Evolutionary conservation across 2,797 vertebrate species (phyloP), one percentile per base, ranked within the genome.

Genomic region (Kryptolebias ocellatus): DNA sequence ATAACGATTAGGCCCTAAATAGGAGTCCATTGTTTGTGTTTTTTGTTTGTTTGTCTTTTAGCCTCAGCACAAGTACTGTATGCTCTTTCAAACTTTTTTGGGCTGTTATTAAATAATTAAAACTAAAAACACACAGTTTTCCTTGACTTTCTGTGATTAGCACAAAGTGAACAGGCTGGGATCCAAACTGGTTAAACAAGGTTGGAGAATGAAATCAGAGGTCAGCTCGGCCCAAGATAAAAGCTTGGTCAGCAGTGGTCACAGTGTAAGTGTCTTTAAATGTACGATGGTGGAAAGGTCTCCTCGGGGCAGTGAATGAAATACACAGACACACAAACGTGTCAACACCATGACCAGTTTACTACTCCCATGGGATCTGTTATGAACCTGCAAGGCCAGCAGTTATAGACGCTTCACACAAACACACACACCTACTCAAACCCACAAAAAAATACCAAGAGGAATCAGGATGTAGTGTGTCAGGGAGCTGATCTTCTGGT

Each of bases 381-480:
- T 92, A 90, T 83, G 72, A 87, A 87, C 76, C 83, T 87, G 83
- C 89, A 88, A 89, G 79, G 73, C 72, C 82, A 90, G 89, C 88
- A 18, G 78, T 88, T 86, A 83, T 87, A 80, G 88, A 90, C 86
- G 77, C 70, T 34, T 46, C 5, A 62, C 57, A 34, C 39, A 45
- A 45, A 76, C 80, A 81, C 67, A 70, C 60, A 20, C 39, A 27
- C 47, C 42, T 2, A 61, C 44, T 55, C 55, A 53, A 34, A 53
- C 42, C 18, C 54, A 27, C 50, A 66, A 58, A 66, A 44, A 64
- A 68, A 65, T 55, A 68, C 20, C 20, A 15, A 57, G 12, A 52
- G 45, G 64, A 61, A 78, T 20, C 60, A 29, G 10, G 18, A 17
- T 10, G 46, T 57, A 52, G 51, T 45, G 34, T 47, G 45, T 60